These are phyloP conservation scores for Lethocerus indicus DNA, from an alignment of 1,140 invertebrate genomes.

Conservation along the genomic window DNA sequence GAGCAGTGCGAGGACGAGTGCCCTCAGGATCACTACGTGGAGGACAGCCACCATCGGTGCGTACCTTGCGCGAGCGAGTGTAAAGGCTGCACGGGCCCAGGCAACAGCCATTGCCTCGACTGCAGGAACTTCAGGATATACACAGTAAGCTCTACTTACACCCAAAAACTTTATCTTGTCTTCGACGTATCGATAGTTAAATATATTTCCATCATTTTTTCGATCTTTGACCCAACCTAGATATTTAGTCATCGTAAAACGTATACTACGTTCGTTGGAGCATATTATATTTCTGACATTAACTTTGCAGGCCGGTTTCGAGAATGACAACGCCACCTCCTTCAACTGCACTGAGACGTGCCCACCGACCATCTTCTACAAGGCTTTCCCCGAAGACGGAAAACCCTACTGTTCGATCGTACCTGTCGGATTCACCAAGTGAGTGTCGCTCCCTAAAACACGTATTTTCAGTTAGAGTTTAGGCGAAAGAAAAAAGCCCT, in stretches of 20 bases:
- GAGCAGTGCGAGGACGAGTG: conserved; percentile 88
- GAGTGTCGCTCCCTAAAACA: conserved; percentile 3
- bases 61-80: conserved; percentile 66
- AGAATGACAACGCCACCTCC: conserved; percentile 37
- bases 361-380: conserved; percentile 57
- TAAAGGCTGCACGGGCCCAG: conserved; percentile 64
- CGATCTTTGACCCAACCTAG: not conserved
- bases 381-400: conserved; percentile 51
- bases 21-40: conserved; percentile 64
- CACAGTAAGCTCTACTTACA: conserved; percentile 30
- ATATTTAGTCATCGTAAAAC: too few species aligned
- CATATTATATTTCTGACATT: too few species aligned
- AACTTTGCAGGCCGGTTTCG: conserved; percentile 29
- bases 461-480: too few species aligned
- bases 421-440: conserved; percentile 21
- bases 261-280: too few species aligned
- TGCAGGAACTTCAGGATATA: conserved; percentile 79
- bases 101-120: conserved; percentile 54
- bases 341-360: conserved; percentile 82
- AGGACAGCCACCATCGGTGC: conserved; percentile 52
- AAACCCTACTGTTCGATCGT: conserved; percentile 63
- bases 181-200: too few species aligned
- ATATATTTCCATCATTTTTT: not conserved
- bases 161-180: too few species aligned
- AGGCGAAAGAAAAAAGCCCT: too few species aligned